Evolutionary conservation across 2,888 invertebrate genomes (phyloP).

Genomic region (Synanthedon vespiformis): DNA sequence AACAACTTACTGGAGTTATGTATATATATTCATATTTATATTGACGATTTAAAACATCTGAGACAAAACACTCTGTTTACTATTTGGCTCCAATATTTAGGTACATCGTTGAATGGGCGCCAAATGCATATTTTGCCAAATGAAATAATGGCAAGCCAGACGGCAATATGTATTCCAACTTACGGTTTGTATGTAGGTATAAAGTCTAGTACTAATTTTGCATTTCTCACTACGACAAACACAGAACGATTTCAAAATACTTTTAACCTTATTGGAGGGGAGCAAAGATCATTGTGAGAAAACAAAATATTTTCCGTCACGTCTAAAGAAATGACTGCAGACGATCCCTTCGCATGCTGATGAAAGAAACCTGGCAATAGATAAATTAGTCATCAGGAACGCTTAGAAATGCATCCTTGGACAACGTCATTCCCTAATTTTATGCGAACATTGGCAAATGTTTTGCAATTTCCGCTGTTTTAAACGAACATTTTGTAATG

Average conservation of each 20-base stretch:
- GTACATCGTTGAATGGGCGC: conserved; percentile 49
- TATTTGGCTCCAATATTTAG: conserved; percentile 35
- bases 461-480: neutral
- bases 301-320: neutral
- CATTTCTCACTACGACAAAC: conserved; percentile 5
- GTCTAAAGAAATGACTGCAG: neutral
- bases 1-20: conserved; percentile 9
- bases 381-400: conserved; percentile 17
- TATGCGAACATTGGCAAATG: neutral
- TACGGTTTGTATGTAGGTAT: conserved; percentile 15
- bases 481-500: neutral
- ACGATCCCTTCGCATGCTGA: conserved; percentile 12
- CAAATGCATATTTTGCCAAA: conserved; percentile 60
- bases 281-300: neutral
- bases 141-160: conserved; percentile 48
- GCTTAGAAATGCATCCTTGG: conserved; percentile 11
- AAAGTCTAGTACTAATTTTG: conserved; percentile 23
- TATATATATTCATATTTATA: conserved; percentile 14
- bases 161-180: conserved; percentile 24
- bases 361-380: conserved; percentile 20
- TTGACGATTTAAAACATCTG: conserved; percentile 7
- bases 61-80: conserved; percentile 34
- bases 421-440: conserved; percentile 1
- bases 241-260: neutral
- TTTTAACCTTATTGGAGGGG: neutral